Evolutionary conservation across 2,113 vertebrate genomes (phyloP), one percentile per base, ranked within the genome.

Genomic region (Mungos mungo): DNA sequence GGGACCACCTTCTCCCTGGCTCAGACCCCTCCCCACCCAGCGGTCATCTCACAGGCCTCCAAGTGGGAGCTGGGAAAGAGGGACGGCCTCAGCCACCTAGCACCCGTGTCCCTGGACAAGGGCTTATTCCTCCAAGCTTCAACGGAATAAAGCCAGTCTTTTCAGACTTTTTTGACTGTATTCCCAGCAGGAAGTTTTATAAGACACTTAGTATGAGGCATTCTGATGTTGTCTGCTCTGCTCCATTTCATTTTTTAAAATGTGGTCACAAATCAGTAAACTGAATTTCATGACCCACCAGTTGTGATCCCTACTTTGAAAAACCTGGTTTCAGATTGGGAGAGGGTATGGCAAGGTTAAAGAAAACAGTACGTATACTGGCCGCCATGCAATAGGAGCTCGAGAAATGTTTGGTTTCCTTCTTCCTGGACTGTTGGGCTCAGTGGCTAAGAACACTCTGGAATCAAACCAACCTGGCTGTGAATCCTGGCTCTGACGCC

Each of bases 341-440:
- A 25, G 13, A 15, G 11, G 29, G 27, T 2, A 1, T 2, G 0
- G 65, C 25, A 2, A 52, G 65, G 65, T 14, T 19, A 81, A 66
- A 25, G 13, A 45, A 52, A 65, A 66, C 16, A n/a, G 45, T 13
- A 1, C 2, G 11, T 25, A 15, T 10, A 4, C 38, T 0, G 21
- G 41, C 45, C 63, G 2, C 2, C 23, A 4, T 21, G 3, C 21
- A 21, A 47, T 0, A 33, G 54, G 25, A 47, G 72, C 71, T 23
- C 54, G 13, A 0, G 81, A 38, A 10, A 87, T 0, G 2, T 10
- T 7, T 12, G 0, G 31, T 1, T 33, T 33, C 29, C 63, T 38
- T 47, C 63, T 68, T n/a, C 57, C 66, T 41, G 10, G 19, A 47
- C 35, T 27, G 54, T 16, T 65, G 16, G 14, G 88, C 33, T 13